Percentiles rank a stretch among this genome's conserved stretches.
Conservation (phyloP, 2,888 invertebrate species). For the Synergus laeviventris region DNA sequence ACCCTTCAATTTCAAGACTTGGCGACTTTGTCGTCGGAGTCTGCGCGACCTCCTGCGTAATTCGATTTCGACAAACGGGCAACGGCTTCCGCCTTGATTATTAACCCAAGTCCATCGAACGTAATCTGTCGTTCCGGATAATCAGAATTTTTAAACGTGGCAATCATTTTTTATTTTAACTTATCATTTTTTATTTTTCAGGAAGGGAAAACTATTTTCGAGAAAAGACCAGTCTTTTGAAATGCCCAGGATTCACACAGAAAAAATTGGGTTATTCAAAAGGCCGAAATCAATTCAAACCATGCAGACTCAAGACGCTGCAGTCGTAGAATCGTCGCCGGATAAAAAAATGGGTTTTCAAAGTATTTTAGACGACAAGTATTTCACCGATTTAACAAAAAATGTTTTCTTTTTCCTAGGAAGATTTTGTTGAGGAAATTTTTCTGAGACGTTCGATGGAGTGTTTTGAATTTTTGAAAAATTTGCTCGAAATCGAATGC, state of each 20-base stretch:
- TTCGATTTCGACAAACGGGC: conserved; percentile 35
- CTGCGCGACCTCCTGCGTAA: conserved; percentile 31
- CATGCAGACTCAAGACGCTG: too few relatives aligned
- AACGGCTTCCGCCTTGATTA: conserved; percentile 29
- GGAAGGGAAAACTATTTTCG: conserved; percentile 6
- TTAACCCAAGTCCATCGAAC: conserved; percentile 35
- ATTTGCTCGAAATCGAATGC: conserved; percentile 37
- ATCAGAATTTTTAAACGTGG: conserved; percentile 4
- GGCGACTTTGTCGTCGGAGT: conserved; percentile 37
- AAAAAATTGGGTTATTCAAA: conserved; percentile 24
- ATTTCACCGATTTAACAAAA: too few relatives aligned
- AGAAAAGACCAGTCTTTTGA: conserved; percentile 12
- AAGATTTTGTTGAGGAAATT: not conserved
- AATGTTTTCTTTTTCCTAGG: too few relatives aligned
- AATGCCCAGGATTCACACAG: conserved; percentile 8
- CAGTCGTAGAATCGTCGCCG: too few relatives aligned
- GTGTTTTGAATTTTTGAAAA: conserved; percentile 17
- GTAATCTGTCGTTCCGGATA: conserved; percentile 15
- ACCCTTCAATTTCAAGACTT: conserved; percentile 32
- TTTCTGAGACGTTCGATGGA: conserved; percentile 17
- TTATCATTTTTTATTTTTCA: not conserved
- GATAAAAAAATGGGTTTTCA: too few relatives aligned
- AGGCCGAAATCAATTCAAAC: too few relatives aligned
- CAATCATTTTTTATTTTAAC: not conserved
- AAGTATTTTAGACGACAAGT: too few relatives aligned